phyloP scores from a whole-genome alignment of 2,888 invertebrate species.

The Eupithecia exiguata region DNA sequence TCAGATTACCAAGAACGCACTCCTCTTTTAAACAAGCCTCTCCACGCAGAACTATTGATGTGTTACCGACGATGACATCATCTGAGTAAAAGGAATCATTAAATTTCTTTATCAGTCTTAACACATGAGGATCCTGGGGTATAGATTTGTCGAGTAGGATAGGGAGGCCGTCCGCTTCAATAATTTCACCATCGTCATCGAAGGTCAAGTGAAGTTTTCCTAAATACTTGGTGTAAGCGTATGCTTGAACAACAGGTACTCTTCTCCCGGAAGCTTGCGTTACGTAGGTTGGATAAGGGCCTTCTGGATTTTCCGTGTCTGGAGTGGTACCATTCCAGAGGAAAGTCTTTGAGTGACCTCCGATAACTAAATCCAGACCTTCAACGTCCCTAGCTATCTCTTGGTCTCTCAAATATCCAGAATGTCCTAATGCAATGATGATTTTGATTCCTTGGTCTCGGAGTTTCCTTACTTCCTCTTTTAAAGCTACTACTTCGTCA shows the following conservation, averaged over 20 bases:
- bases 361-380: conserved; percentile 93
- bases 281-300: conserved; percentile 91
- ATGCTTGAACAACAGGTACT: conserved; percentile 95
- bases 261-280: conserved; percentile 87
- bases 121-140: conserved; percentile 86
- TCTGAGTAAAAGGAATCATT: conserved; percentile 79
- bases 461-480: conserved; percentile 85
- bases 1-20: conserved; percentile 94
- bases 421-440: conserved; percentile 95
- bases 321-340: conserved; percentile 90
- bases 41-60: conserved; percentile 88
- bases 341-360: conserved; percentile 96
- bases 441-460: conserved; percentile 88
- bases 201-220: conserved; percentile 91
- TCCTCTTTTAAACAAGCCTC: conserved; percentile 87
- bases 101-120: conserved; percentile 85
- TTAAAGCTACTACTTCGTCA: conserved; percentile 88
- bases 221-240: conserved; percentile 95
- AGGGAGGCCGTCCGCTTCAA: conserved; percentile 87
- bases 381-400: conserved; percentile 90
- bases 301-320: conserved; percentile 87
- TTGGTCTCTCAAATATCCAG: conserved; percentile 90
- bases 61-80: conserved; percentile 85
- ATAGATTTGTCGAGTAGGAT: conserved; percentile 87
- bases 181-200: conserved; percentile 87